These are phyloP conservation scores for Heliornis fulica DNA, from an alignment of 2,113 vertebrate genomes.

Conservation along the genomic window DNA sequence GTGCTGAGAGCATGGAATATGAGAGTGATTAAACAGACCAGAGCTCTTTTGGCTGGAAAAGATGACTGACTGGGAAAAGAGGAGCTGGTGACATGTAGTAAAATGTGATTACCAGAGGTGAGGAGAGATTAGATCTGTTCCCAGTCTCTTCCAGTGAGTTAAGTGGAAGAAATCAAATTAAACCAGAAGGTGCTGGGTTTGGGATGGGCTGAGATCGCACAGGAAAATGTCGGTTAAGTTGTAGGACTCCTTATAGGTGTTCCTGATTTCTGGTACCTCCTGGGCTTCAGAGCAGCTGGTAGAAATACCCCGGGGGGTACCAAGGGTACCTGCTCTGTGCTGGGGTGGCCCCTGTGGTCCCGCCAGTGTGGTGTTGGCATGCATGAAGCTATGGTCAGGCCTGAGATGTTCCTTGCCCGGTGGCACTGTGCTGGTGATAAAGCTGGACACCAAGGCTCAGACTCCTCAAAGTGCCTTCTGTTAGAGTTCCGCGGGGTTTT, in stretches of 20 bases:
- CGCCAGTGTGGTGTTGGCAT: background rate
- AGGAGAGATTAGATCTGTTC: background rate
- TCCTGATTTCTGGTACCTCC: background rate
- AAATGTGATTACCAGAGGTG: background rate
- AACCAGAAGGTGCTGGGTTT: background rate
- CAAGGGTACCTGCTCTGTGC: accelerated
- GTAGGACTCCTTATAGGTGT: background rate
- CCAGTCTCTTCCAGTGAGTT: background rate
- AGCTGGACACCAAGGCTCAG: background rate
- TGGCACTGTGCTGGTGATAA: background rate
- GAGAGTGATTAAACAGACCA: background rate
- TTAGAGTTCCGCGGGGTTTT: background rate
- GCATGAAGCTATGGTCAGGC: background rate
- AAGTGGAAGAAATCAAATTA: background rate
- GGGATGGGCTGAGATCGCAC: background rate
- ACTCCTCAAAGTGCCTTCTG: background rate
- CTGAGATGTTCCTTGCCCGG: background rate
- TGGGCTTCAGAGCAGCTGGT: background rate
- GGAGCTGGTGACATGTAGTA: background rate
- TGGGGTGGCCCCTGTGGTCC: background rate
- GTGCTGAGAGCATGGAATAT: background rate
- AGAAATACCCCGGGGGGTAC: background rate
- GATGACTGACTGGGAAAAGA: background rate
- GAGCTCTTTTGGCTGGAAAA: background rate
- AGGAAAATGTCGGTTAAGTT: background rate